Evolutionary conservation across 2,113 vertebrate genomes (phyloP), one percentile per base, ranked within the genome.

Genomic region (Helogale parvula): DNA sequence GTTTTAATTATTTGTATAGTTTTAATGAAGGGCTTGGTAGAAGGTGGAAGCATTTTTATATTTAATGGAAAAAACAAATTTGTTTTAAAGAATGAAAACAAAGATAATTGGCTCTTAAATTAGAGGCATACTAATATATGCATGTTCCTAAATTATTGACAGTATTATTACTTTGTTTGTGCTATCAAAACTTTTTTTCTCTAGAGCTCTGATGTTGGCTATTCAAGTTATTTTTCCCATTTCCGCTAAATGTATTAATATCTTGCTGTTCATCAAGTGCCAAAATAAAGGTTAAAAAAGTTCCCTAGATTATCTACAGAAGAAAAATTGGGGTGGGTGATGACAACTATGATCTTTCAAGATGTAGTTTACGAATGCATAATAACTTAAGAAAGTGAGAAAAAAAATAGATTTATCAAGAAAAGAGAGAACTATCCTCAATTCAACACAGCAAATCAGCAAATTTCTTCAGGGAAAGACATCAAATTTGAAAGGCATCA

Each of bases 391-490:
- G 85, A 94, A 88, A 72, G 97, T 95, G 91, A 97, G 98, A 95
- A 52, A 96, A 96, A 97, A 98, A 71, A 97, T 76, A 94, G 93
- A 91, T 14, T 96, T 91, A 98, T 98, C 96, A 97, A 97, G 97
- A 97, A 97, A 98, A 95, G 89, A 97, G 66, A 97, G 77, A 97
- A 97, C 84, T 91, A 74, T 96, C 87, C 38, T 96, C 65, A 96
- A 87, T 97, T 96, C 98, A 96, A 97, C 97, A 97, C 96, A 96
- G 98, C 97, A 98, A 98, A 98, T 98, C 98, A 98, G 97, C 97
- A 98, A 98, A 98, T 98, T 98, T 98, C 98, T 98, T 98, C 97
- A 97, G 98, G 97, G 97, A 98, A 98, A 98, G 97, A 97, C 97
- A 98, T 98, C 98, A 98, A 95, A 97, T 98, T 95, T 98, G 97